These are phyloP conservation scores for Meloe dianella DNA, from an alignment of 2,888 invertebrate species.

Conservation along the genomic window DNA sequence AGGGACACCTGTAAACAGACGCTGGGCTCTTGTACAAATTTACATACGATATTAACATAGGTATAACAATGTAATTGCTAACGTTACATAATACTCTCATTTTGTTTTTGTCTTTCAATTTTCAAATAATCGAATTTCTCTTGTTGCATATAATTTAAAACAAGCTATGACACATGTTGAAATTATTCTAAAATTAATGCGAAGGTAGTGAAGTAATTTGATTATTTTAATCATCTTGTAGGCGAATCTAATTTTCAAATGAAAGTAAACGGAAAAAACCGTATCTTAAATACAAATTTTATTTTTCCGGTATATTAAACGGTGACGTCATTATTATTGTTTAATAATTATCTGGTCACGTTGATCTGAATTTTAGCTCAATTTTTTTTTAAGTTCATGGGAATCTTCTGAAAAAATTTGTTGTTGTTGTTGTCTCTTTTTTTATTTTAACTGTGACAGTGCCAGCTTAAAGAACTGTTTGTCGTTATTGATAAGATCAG, in stretches of 20 bases:
- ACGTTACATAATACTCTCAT: not conserved
- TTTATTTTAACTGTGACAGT: not conserved
- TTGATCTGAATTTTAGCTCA: not conserved
- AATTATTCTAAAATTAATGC: not conserved
- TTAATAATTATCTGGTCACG: constrained; percentile 7
- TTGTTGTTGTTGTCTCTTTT: too few species aligned
- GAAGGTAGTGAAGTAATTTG: not conserved
- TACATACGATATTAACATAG: constrained; percentile 25
- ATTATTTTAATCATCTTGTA: not conserved
- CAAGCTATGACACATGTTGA: not conserved
- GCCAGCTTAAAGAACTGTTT: not conserved
- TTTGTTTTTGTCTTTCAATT: not conserved
- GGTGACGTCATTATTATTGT: constrained; percentile 4
- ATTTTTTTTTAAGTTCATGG: not conserved
- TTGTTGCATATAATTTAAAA: not conserved
- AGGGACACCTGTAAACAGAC: constrained; percentile 25
- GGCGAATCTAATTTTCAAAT: not conserved
- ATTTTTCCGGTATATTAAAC: not conserved
- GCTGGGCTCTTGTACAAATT: constrained; percentile 22
- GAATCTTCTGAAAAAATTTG: not conserved
- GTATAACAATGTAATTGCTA: constrained; percentile 26
- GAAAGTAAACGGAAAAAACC: not conserved
- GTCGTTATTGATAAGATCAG: not conserved
- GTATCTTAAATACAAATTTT: not conserved
- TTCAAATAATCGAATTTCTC: not conserved